Evolutionary conservation across 2,888 invertebrate genomes (phyloP), one percentile per base, ranked within the genome.

Genomic region (Xylota segnis): DNA sequence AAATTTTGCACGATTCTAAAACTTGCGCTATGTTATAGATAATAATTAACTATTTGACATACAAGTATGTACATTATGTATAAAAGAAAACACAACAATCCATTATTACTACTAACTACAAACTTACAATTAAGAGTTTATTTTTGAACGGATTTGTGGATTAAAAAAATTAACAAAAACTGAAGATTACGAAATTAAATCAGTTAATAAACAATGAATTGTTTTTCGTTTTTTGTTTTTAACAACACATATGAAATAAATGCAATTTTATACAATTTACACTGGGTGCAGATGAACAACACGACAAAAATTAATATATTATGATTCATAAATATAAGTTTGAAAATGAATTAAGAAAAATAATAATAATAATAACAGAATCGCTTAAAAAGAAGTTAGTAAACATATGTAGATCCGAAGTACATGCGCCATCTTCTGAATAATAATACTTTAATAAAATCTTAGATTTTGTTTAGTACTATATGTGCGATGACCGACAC

Each of bases 281-380:
- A 75, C 65, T 37, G 65, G 65, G 34, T 34, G n/a, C 7, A 45
- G 16, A 56, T 58, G 75, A 75, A 54, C 63, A 45, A 54, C 16
- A 54, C 45, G 47, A 23, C 10, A 37, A 37, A 14, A 66, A 45
- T 27, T 23, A 3, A 23, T 23, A 23, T 3, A 23, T 34, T 56
- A 75, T 66, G 75, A 43, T 50, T 54, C 34, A 74, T 65, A 75
- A 75, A 56, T 37, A 75, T 29, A 58, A 68, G 10, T 54, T 68
- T 54, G 40, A 68, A 40, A 29, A 45, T 54, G 32, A 61, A n/a
- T 5, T 37, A 37, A 65, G 0, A 45, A 14, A 12, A n/a, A 32
- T 32, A 32, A 32, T 32, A 32, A 50, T 10, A 27, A 14, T 16
- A 61, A 27, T 12, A 16, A 40, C 37, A 43, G 18, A 52, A 29